Evolutionary conservation across 2,797 vertebrate genomes (phyloP).

Genomic region (Cichlasoma orientale): DNA sequence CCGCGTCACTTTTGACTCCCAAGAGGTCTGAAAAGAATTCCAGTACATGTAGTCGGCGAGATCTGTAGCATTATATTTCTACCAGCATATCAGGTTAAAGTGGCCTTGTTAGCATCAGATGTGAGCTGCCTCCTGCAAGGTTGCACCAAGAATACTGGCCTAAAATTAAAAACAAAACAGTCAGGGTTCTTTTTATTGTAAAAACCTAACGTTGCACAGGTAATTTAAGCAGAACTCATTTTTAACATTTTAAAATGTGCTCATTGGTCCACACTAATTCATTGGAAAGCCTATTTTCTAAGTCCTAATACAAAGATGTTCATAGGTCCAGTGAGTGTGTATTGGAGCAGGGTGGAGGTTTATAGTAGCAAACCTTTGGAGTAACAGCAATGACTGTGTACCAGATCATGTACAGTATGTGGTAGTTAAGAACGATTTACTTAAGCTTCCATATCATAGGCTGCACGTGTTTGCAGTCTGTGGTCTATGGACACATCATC

Average conservation of each 20-base stretch:
- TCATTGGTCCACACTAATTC: rapidly evolving
- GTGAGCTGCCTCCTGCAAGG: not conserved
- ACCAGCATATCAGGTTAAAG: not conserved
- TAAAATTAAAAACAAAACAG: not conserved
- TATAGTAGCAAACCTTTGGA: not conserved
- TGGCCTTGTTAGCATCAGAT: rapidly evolving
- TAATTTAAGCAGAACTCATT: not conserved
- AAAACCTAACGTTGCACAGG: rapidly evolving
- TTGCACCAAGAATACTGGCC: not conserved
- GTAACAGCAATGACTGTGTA: not conserved
- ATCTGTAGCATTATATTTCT: not conserved
- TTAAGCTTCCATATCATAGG: not conserved
- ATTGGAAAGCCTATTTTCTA: not conserved
- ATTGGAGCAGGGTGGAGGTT: not conserved
- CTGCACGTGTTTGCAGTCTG: not conserved
- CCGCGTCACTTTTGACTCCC: constrained; percentile 91
- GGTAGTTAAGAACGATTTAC: not conserved
- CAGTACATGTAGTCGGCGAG: not conserved
- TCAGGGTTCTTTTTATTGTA: not conserved
- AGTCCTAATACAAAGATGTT: not conserved
- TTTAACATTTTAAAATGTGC: not conserved
- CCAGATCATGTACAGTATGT: not conserved
- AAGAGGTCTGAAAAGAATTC: constrained; percentile 83
- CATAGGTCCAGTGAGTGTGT: rapidly evolving
- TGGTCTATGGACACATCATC: not conserved